phyloP scores from a whole-genome alignment of 2,797 vertebrate species.

The Cyprinella venusta region DNA sequence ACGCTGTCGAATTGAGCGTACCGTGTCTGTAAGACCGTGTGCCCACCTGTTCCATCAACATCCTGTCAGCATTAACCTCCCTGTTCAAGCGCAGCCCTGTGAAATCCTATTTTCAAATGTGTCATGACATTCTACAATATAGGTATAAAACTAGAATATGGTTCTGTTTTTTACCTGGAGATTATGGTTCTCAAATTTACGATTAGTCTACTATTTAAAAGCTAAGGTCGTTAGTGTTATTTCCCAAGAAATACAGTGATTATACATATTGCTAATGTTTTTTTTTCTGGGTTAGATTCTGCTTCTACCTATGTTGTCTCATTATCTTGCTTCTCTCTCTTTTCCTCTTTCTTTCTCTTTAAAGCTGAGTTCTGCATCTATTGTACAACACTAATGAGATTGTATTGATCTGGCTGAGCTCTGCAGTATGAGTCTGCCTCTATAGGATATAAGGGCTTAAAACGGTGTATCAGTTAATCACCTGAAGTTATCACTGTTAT shows the following conservation, averaged over 20 bases:
- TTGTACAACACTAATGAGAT: constrained; percentile 73
- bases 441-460: constrained; percentile 74
- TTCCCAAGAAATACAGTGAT: background rate
- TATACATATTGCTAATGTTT: background rate
- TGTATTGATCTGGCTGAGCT: constrained; percentile 76
- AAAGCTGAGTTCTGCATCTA: constrained; percentile 53
- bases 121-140: constrained; percentile 18
- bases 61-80: constrained; percentile 36
- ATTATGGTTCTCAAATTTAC: background rate
- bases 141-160: background rate
- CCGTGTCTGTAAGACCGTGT: background rate
- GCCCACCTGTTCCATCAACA: constrained; percentile 34
- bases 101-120: constrained; percentile 26
- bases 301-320: background rate
- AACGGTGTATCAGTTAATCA: constrained; percentile 75
- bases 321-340: background rate
- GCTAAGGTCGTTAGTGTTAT: background rate
- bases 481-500: constrained; percentile 65
- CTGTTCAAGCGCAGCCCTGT: constrained; percentile 4
- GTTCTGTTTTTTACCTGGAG: background rate
- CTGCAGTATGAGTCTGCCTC: constrained; percentile 70
- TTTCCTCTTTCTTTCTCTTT: constrained; percentile 19
- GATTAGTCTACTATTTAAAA: background rate
- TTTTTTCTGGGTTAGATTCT: constrained; percentile 5
- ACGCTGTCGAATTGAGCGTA: constrained; percentile 1